Evolutionary conservation across 2,113 vertebrate genomes (phyloP).

Genomic region (Chroicocephalus ridibundus): DNA sequence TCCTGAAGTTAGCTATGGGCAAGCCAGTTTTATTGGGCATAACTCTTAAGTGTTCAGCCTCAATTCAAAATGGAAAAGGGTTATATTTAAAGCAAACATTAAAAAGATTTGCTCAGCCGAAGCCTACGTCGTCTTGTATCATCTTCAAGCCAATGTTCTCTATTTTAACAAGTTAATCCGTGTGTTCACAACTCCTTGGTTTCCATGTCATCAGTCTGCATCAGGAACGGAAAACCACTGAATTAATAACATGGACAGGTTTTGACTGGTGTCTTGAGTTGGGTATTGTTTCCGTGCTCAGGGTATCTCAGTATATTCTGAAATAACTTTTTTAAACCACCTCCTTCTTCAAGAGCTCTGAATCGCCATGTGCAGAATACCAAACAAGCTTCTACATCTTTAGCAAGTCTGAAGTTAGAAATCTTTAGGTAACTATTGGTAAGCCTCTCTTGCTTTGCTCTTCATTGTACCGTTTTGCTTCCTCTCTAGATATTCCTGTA

Average conservation of each 20-base stretch:
- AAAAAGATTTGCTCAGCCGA: background rate
- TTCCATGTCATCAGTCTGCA: background rate
- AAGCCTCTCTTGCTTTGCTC: background rate
- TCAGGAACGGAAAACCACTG: background rate
- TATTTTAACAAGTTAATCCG: background rate
- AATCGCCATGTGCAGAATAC: fast-evolving
- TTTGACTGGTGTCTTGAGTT: background rate
- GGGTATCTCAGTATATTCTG: background rate
- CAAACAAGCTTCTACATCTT: fast-evolving
- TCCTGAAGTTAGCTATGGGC: background rate
- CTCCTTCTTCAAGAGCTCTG: background rate
- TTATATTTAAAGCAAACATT: background rate
- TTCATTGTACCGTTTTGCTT: background rate
- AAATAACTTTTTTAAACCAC: background rate
- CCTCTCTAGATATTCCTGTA: constrained; percentile 88
- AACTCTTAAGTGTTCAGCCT: background rate
- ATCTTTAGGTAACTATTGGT: background rate
- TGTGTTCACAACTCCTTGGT: background rate
- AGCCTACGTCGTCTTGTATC: background rate
- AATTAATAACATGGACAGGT: background rate
- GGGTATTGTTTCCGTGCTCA: background rate
- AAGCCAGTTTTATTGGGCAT: no score
- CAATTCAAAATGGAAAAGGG: background rate
- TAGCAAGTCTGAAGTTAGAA: background rate
- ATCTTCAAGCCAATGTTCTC: background rate